These are phyloP conservation scores for Drosophila mimetica DNA, from an alignment of 2,888 invertebrate genomes.

Conservation along the genomic window DNA sequence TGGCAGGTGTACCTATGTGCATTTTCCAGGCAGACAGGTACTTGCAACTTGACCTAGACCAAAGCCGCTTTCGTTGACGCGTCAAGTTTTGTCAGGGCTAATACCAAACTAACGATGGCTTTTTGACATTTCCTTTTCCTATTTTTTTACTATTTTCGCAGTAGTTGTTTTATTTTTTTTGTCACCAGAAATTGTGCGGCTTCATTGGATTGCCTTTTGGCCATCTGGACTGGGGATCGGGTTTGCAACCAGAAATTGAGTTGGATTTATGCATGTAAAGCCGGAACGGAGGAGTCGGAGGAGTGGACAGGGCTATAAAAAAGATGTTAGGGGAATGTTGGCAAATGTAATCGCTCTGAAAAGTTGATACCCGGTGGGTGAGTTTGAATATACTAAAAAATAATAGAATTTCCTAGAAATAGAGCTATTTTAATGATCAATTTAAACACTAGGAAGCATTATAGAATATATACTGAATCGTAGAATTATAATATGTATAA, in stretches of 20 bases:
- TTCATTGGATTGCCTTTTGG: slow-evolving; percentile 50
- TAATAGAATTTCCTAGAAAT: too few relatives aligned
- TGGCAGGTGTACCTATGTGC: slow-evolving; percentile 18
- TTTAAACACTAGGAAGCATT: too few relatives aligned
- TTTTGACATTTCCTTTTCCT: slow-evolving; percentile 43
- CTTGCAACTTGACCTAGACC: slow-evolving; percentile 73
- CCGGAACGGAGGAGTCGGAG: slow-evolving; percentile 10
- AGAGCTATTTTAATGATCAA: too few relatives aligned
- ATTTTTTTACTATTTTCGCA: slow-evolving; percentile 39
- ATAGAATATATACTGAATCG: too few relatives aligned
- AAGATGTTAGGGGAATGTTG: neutral
- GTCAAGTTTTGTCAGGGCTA: slow-evolving; percentile 48
- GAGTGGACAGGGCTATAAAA: slow-evolving; percentile 16
- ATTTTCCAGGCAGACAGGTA: slow-evolving; percentile 8
- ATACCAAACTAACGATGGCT: slow-evolving; percentile 56
- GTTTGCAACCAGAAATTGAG: slow-evolving; percentile 29
- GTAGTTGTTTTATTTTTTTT: slow-evolving; percentile 36
- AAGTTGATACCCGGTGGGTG: neutral
- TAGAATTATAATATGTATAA: too few relatives aligned
- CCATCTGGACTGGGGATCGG: slow-evolving; percentile 7
- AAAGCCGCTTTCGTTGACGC: slow-evolving; percentile 76
- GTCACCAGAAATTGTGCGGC: slow-evolving; percentile 56
- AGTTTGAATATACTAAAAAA: neutral
- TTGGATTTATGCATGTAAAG: slow-evolving; percentile 28
- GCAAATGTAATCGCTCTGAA: neutral